These are phyloP conservation scores for Micrastur ruficollis DNA, from an alignment of 2,797 vertebrate genomes.

Conservation along the genomic window DNA sequence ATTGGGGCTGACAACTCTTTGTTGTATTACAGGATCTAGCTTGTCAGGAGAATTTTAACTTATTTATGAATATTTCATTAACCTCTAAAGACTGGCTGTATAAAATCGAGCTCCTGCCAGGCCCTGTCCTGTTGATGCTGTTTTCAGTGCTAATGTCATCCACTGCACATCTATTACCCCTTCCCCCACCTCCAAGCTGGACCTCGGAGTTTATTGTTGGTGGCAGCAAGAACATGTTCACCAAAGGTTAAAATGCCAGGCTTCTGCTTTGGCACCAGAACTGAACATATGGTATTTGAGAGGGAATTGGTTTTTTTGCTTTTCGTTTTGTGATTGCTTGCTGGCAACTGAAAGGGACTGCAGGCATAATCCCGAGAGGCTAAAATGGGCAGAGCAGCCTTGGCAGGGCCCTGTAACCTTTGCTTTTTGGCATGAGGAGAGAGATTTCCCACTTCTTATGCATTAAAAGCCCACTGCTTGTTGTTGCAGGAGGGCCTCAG, in stretches of 20 bases:
- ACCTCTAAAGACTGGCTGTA: conserved; percentile 48
- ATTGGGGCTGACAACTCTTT: conserved; percentile 64
- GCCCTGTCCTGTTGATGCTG: conserved; percentile 18
- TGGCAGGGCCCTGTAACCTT: conserved; percentile 13
- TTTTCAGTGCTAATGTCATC: conserved; percentile 8
- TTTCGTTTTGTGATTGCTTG: background rate
- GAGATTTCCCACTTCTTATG: background rate
- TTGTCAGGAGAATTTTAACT: conserved; percentile 62
- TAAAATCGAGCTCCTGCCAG: conserved; percentile 23
- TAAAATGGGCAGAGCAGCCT: background rate
- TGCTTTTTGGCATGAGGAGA: background rate
- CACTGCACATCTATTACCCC: background rate
- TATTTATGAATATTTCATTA: conserved; percentile 68
- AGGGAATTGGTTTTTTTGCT: conserved; percentile 6
- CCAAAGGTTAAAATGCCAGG: conserved; percentile 46
- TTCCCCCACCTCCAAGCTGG: background rate
- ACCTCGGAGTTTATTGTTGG: background rate
- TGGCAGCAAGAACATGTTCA: conserved; percentile 31
- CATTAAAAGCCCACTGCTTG: background rate
- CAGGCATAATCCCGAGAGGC: background rate
- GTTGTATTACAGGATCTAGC: conserved; percentile 62
- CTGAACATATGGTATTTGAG: background rate
- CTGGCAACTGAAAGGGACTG: background rate
- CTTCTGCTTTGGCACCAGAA: background rate
- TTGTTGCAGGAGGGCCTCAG: background rate